phyloP scores from a whole-genome alignment of 64 coral and sea anemone species.

The Montipora cactus region DNA sequence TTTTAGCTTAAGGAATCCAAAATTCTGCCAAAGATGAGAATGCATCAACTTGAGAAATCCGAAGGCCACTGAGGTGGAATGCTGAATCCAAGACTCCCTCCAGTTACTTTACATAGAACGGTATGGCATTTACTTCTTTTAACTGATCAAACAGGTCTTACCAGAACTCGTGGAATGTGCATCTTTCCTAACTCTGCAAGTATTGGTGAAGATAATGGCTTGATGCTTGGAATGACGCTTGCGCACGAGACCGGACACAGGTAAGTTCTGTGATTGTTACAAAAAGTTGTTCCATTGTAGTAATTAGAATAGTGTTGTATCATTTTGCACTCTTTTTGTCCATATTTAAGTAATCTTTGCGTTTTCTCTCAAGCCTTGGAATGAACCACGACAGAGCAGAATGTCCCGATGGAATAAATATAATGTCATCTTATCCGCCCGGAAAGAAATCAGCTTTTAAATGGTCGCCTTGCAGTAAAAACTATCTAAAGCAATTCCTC shows the following conservation, averaged over 20 bases:
- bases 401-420: conserved; percentile 82
- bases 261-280: conserved; percentile 14
- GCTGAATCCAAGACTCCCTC: too few species aligned
- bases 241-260: conserved; percentile 94
- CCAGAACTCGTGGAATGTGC: conserved; percentile 94
- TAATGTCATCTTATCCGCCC: conserved; percentile 80
- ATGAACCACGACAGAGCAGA: conserved; percentile 90
- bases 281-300: neutral
- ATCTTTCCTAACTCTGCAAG: conserved; percentile 93
- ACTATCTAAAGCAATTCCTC: conserved; percentile 89
- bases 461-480: conserved; percentile 96
- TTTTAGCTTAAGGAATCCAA: too few species aligned
- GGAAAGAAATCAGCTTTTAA: conserved; percentile 83
- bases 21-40: too few species aligned
- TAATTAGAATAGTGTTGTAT: too few species aligned
- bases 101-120: too few species aligned
- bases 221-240: conserved; percentile 96
- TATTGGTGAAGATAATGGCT: conserved; percentile 90
- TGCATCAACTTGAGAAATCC: too few species aligned
- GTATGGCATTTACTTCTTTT: neutral
- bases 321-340: too few species aligned
- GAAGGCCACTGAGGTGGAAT: too few species aligned
- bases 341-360: neutral
- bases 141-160: conserved; percentile 55
- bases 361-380: conserved; percentile 73